Base-by-base conservation (phyloP, 1,140 invertebrate species). In the Lutraria rhynchaena region DNA sequence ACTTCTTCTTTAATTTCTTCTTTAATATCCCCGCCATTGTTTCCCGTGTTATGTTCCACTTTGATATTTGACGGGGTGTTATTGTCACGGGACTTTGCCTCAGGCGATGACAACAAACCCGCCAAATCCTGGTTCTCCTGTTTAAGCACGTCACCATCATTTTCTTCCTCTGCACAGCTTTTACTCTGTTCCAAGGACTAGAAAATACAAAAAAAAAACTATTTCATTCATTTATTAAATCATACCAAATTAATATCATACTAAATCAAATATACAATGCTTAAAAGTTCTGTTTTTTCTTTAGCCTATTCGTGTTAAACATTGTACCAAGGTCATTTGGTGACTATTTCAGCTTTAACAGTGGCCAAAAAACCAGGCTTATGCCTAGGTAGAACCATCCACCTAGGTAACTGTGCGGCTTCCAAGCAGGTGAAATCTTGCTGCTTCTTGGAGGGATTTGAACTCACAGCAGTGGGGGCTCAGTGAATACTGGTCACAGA, bases 71-170 rank as follows among this genome's bases (percentile, higher is more conserved):
- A 53, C 17, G 60, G 44, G 0, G 60, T 65, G 60, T 27, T 35
- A 17, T 80, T 61, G 60, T 69, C 60, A 31, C 63, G 76, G 17
- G 44, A 15, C 37, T 80, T 80, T 22, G 51, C 31, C 1, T 80
- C 76, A 1, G 76, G 76, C 15, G 76, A 80, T 27, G 65, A 69
- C 46, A 80, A 31, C 17, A 80, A 44, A 15, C 76, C 76, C 17
- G 55, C 76, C 19, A 80, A 55, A 33, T 80, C 76, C 46, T 80
- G 76, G 7, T 31, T 70, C 41, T 80, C 76, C 49, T 80, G 76
- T 37, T 80, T 80, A 19, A 80, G 65, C n/a, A 80, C 76, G 31
- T 80, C 76, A 19, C 76, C 65, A 57, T 80, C 76, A 37, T 70
- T 65, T 5, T 80, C 76, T 46, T 80, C 76, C 63, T 60, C 76